Percentiles rank a stretch among this genome's conserved stretches.
These are phyloP conservation scores for Drosophila stalkeri DNA, from an alignment of 2,888 invertebrate species.

Conservation along the genomic window DNA sequence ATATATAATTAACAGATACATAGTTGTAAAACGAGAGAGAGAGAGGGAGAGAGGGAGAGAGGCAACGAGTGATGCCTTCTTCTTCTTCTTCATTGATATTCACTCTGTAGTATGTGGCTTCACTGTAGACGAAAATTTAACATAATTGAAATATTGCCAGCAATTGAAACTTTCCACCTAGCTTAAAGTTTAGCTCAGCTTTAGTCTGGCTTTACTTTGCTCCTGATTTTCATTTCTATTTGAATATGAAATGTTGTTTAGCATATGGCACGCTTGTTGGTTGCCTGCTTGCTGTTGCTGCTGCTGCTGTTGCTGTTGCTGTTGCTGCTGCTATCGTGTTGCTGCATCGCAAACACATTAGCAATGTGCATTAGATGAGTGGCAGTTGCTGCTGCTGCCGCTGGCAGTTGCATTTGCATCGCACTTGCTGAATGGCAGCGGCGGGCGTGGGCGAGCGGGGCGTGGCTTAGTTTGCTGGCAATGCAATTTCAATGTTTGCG, in stretches of 20 bases:
- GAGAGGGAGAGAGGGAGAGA: not conserved
- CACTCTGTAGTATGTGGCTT: not conserved
- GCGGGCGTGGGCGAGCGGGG: not conserved
- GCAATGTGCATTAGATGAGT: slow-evolving; percentile 53
- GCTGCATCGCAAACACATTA: slow-evolving; percentile 55
- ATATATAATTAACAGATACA: no score
- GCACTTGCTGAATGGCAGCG: slow-evolving; percentile 8
- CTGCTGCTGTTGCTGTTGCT: slow-evolving; percentile 25
- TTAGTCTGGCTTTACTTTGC: slow-evolving; percentile 4
- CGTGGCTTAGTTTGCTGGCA: slow-evolving; percentile 27
- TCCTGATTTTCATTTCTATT: slow-evolving; percentile 15
- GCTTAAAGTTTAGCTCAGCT: not conserved
- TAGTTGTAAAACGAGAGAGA: no score
- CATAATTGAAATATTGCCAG: not conserved
- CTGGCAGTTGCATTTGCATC: slow-evolving; percentile 54
- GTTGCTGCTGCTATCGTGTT: slow-evolving; percentile 42
- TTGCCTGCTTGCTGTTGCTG: slow-evolving; percentile 7
- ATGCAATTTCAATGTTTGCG: slow-evolving; percentile 68
- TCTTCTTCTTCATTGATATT: not conserved
- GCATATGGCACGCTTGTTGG: slow-evolving; percentile 12
- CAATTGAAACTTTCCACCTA: not conserved
- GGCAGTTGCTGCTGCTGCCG: slow-evolving; percentile 50
- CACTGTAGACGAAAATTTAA: no score
- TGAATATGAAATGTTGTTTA: slow-evolving; percentile 6
- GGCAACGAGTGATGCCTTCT: no score